phyloP scores from a whole-genome alignment of 2,113 vertebrate species.

The Scalopus aquaticus region DNA sequence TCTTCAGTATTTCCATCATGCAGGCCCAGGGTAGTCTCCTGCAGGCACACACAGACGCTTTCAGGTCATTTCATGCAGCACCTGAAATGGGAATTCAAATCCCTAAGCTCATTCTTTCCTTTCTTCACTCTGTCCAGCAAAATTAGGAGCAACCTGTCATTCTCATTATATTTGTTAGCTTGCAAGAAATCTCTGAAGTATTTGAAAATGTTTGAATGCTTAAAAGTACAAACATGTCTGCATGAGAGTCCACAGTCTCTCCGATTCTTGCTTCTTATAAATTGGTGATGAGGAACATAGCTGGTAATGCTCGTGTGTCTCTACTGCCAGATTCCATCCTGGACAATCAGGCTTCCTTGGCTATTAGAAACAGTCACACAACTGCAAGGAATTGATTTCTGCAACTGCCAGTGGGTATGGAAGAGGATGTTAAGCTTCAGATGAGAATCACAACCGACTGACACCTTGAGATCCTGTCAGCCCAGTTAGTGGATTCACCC shows the following conservation, averaged over 20 bases:
- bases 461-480: background rate
- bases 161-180: background rate
- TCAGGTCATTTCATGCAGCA: background rate
- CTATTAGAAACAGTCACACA: background rate
- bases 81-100: background rate
- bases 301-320: background rate
- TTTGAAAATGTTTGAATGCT: background rate
- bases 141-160: background rate
- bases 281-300: background rate
- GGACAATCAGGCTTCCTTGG: background rate
- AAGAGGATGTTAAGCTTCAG: background rate
- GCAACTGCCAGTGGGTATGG: background rate
- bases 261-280: background rate
- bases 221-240: background rate
- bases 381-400: background rate
- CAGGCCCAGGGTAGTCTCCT: background rate
- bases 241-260: background rate
- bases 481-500: too few relatives aligned
- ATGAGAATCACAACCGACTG: background rate
- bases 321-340: background rate
- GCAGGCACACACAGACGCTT: background rate
- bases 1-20: background rate
- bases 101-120: background rate
- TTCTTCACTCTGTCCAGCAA: background rate
- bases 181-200: background rate